Evolutionary conservation across 2,888 invertebrate genomes (phyloP).

Genomic region (Machimus atricapillus): DNA sequence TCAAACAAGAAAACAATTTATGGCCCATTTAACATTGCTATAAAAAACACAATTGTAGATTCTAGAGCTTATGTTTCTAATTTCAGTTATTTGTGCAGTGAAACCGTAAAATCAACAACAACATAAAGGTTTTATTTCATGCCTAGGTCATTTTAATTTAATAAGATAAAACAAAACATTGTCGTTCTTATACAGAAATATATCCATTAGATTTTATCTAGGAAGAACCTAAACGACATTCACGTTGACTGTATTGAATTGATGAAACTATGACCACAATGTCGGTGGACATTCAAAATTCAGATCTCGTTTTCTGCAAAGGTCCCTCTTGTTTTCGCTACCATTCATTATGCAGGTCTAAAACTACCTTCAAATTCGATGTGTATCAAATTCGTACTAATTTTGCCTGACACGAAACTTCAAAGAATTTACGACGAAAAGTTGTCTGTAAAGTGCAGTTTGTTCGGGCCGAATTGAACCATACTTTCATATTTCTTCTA

Average conservation of each 20-base stretch:
- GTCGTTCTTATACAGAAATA: not conserved
- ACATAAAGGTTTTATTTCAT: too few species aligned
- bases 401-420: not conserved
- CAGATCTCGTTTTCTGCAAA: not conserved
- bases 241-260: too few species aligned
- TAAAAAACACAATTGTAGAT: too few species aligned
- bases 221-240: not conserved
- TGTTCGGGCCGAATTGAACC: not conserved
- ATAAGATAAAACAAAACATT: too few species aligned
- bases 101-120: too few species aligned
- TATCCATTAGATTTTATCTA: not conserved
- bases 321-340: not conserved
- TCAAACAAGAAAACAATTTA: too few species aligned
- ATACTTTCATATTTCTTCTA: constrained; percentile 10
- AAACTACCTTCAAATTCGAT: not conserved
- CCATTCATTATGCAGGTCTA: not conserved
- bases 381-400: not conserved
- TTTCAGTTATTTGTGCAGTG: too few species aligned
- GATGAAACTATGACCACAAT: not conserved
- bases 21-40: too few species aligned
- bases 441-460: not conserved
- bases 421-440: not conserved
- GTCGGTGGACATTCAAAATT: not conserved
- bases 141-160: too few species aligned
- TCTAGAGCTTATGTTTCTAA: too few species aligned